These are phyloP conservation scores for Epirrhoe tristata DNA, from an alignment of 2,888 invertebrate species.

Conservation along the genomic window DNA sequence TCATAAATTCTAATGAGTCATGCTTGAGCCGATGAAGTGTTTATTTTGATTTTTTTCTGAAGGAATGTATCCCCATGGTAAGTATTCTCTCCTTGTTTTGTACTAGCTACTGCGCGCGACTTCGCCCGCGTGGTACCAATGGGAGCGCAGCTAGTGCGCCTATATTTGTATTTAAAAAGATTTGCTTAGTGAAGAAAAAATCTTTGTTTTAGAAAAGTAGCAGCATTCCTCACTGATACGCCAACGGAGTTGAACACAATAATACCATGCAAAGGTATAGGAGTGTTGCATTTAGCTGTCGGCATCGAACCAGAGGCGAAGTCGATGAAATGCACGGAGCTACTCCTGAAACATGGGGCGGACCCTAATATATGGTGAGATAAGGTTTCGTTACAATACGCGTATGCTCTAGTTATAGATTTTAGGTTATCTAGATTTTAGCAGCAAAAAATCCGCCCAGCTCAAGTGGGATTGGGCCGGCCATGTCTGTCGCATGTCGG, in stretches of 20 bases:
- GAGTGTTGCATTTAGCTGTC: constrained; percentile 91
- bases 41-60: too few species aligned
- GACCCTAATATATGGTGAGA: constrained; percentile 89
- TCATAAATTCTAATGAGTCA: too few species aligned
- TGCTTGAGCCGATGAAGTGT: too few species aligned
- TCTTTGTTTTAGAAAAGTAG: constrained; percentile 74
- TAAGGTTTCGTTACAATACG: not conserved
- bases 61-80: too few species aligned
- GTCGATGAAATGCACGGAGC: constrained; percentile 86
- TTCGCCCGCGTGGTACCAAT: too few species aligned
- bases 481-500: too few species aligned
- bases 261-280: constrained; percentile 89
- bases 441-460: too few species aligned
- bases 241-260: constrained; percentile 88
- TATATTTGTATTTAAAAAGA: too few species aligned
- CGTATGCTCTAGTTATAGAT: not conserved
- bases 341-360: constrained; percentile 89
- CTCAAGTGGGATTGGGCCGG: too few species aligned
- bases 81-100: not conserved
- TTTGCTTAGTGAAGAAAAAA: not conserved
- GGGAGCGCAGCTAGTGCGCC: too few species aligned
- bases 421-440: too few species aligned
- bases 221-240: constrained; percentile 68
- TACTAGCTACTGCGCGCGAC: too few species aligned
- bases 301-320: constrained; percentile 88